Percentiles rank a stretch among this genome's conserved stretches.
These are phyloP conservation scores for Pseudorhiza aurosa DNA, from an alignment of 30 jellyfish, hydroid and myxozoan species.

Conservation along the genomic window DNA sequence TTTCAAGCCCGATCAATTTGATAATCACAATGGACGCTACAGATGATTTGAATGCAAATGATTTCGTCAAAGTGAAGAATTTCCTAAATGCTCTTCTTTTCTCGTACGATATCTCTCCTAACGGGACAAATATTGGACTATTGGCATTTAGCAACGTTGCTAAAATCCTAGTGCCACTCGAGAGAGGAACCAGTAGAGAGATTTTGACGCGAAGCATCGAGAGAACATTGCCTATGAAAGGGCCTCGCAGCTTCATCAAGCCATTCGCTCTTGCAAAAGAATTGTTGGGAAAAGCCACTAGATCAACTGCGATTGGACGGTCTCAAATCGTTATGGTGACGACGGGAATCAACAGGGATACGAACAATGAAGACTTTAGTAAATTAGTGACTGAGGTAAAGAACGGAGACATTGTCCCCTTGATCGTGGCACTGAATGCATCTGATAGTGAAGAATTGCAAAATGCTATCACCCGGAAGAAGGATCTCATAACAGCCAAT, in stretches of 20 bases:
- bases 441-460: neutral
- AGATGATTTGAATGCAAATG: neutral
- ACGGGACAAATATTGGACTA: constrained; percentile 35
- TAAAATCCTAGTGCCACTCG: constrained; percentile 1
- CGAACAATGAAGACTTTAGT: neutral
- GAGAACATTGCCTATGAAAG: neutral
- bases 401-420: neutral
- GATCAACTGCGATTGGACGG: no score
- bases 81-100: neutral
- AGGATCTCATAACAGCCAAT: neutral
- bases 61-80: neutral
- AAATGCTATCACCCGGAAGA: neutral
- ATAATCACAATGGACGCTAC: constrained; percentile 38
- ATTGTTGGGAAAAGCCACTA: neutral
- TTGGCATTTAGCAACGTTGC: constrained; percentile 19
- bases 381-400: neutral
- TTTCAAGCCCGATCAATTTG: constrained; percentile 15
- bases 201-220: neutral
- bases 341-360: neutral
- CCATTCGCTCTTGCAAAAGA: constrained; percentile 5
- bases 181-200: neutral
- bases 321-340: constrained; percentile 15
- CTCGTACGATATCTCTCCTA: constrained; percentile 14
- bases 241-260: constrained; percentile 22
- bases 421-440: constrained; percentile 1